These are phyloP conservation scores for Eleginops maclovinus DNA, from an alignment of 2,113 vertebrate genomes.

Conservation along the genomic window DNA sequence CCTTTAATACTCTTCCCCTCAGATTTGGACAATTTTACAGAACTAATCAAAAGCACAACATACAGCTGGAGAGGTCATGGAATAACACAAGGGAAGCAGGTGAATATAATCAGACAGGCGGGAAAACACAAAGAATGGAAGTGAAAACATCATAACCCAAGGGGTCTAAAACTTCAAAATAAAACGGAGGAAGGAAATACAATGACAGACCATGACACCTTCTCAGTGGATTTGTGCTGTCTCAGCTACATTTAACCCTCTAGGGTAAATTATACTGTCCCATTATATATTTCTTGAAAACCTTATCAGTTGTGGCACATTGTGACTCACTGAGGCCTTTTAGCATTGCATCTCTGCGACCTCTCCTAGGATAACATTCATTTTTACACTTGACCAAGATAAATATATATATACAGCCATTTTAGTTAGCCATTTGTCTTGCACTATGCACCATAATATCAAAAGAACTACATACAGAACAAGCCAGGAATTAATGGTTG, in stretches of 20 bases:
- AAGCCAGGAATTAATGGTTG: not conserved
- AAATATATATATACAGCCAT: not conserved
- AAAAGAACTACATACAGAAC: not conserved
- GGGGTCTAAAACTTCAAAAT: too few relatives aligned
- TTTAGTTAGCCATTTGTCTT: conserved; percentile 7
- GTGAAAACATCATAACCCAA: too few relatives aligned
- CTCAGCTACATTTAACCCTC: not conserved
- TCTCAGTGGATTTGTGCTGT: conserved; percentile 10
- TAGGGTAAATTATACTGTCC: conserved; percentile 5
- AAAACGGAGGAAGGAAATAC: too few relatives aligned
- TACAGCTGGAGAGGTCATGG: too few relatives aligned
- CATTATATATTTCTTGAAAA: conserved; percentile 3
- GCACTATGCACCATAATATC: not conserved
- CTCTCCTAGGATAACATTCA: not conserved
- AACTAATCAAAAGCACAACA: too few relatives aligned
- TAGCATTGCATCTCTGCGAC: not conserved
- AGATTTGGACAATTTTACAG: too few relatives aligned
- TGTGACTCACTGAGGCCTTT: conserved; percentile 24
- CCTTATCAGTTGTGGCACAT: conserved; percentile 8
- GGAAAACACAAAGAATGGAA: too few relatives aligned
- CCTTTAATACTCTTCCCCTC: too few relatives aligned
- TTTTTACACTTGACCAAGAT: not conserved
- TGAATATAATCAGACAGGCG: too few relatives aligned
- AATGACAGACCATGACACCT: too few relatives aligned
- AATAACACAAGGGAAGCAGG: too few relatives aligned